phyloP scores from a whole-genome alignment of 2,888 invertebrate genomes.

The Mythimna albipuncta region DNA sequence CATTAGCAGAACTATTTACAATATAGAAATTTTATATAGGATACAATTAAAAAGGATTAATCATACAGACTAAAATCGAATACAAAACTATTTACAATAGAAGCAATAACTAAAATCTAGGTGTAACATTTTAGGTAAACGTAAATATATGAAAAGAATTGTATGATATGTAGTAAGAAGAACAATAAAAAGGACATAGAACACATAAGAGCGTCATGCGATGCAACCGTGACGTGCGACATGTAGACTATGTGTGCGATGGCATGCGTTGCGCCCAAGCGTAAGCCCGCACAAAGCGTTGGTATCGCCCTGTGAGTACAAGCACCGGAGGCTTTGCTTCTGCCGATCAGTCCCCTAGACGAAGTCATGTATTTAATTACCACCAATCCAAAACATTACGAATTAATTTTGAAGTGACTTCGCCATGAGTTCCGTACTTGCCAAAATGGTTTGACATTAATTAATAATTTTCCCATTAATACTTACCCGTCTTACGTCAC shows the following conservation, averaged over 20 bases:
- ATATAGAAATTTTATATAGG: conserved; percentile 34
- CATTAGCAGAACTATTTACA: conserved; percentile 54
- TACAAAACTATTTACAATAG: conserved; percentile 45
- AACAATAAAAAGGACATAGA: conserved; percentile 38
- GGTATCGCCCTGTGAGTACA: conserved; percentile 77
- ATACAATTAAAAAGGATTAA: conserved; percentile 35
- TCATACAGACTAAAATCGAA: conserved; percentile 20
- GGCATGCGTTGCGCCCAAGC: conserved; percentile 74
- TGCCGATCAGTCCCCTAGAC: conserved; percentile 51
- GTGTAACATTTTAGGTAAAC: conserved; percentile 21
- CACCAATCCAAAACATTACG: not conserved
- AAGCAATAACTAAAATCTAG: conserved; percentile 52
- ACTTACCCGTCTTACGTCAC: not conserved
- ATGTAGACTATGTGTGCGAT: conserved; percentile 69
- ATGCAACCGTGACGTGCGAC: conserved; percentile 64
- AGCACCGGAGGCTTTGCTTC: conserved; percentile 76
- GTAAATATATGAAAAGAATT: conserved; percentile 30
- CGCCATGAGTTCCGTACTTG: conserved; percentile 8
- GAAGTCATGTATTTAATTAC: conserved; percentile 6
- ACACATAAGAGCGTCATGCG: conserved; percentile 50
- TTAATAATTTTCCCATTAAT: conserved; percentile 2
- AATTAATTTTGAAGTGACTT: conserved; percentile 12
- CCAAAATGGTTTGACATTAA: conserved; percentile 12
- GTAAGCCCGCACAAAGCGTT: conserved; percentile 75
- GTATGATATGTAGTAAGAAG: conserved; percentile 35